A percentile compares a stretch with the other conserved stretches of the same genome.
These are phyloP conservation scores for Tetranychus truncatus DNA, from an alignment of 2,888 invertebrate genomes.

Conservation along the genomic window DNA sequence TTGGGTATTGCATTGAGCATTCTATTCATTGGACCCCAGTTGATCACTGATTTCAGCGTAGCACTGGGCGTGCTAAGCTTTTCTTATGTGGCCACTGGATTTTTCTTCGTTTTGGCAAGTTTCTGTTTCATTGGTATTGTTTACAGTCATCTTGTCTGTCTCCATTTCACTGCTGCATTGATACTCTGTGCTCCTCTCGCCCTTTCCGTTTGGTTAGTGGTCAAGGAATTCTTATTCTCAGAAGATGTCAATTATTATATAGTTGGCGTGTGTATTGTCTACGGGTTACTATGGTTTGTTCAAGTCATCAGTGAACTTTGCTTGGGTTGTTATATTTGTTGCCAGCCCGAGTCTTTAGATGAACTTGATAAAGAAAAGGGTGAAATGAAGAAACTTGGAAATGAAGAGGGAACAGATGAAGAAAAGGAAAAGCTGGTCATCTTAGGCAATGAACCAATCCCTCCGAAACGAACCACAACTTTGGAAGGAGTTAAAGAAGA, in stretches of 20 bases:
- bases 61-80: neutral
- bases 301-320: conserved; percentile 10
- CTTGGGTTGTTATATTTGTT: conserved; percentile 9
- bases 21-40: neutral
- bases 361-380: neutral
- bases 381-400: conserved; percentile 3
- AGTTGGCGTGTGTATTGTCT: neutral
- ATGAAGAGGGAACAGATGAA: conserved; percentile 9
- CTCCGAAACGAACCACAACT: neutral
- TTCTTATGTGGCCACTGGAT: conserved; percentile 7
- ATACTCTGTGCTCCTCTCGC: conserved; percentile 9
- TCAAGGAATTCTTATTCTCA: conserved; percentile 3
- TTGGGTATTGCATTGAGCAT: conserved; percentile 7
- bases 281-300: conserved; percentile 7
- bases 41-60: neutral
- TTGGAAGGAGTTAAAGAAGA: conserved; percentile 9
- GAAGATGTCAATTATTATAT: neutral
- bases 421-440: conserved; percentile 13
- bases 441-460: neutral
- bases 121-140: conserved; percentile 13
- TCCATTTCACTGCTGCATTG: conserved; percentile 11
- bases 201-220: conserved; percentile 11
- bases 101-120: conserved; percentile 5
- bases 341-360: neutral
- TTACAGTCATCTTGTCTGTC: conserved; percentile 3